Conservation (phyloP, 2,113 vertebrate species). For the Anoura caudifer region DNA sequence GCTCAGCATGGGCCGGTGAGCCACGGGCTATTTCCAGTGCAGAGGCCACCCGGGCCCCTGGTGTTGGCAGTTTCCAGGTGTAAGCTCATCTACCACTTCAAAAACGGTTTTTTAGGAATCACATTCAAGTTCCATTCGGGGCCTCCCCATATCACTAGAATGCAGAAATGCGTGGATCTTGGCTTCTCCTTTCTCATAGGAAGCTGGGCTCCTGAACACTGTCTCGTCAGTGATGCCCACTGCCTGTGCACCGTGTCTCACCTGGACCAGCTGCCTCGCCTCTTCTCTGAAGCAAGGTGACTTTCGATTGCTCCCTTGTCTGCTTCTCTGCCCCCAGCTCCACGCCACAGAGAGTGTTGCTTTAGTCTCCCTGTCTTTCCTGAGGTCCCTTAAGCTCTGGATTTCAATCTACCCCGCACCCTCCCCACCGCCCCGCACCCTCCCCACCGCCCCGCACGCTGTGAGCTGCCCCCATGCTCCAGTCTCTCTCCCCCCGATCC, state of each 20-base stretch:
- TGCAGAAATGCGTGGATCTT: rapidly evolving
- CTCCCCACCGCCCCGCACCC: no score
- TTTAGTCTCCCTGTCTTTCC: not conserved
- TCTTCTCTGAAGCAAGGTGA: not conserved
- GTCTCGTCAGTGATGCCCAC: rapidly evolving
- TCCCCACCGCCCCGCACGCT: not conserved
- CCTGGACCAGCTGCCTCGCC: not conserved
- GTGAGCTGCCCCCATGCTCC: not conserved
- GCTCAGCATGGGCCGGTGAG: not conserved
- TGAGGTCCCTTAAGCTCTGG: not conserved
- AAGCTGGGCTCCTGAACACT: not conserved
- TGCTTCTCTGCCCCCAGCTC: not conserved
- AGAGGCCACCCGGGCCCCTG: not conserved
- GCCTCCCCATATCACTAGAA: not conserved
- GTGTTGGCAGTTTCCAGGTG: no score
- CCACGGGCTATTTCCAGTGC: rapidly evolving
- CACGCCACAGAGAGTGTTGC: rapidly evolving
- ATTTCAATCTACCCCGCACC: not conserved
- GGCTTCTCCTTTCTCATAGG: not conserved
- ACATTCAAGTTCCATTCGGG: not conserved
- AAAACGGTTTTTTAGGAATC: not conserved
- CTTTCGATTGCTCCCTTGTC: not conserved
- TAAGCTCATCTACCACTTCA: not conserved
- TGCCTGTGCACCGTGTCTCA: rapidly evolving
- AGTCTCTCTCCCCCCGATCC: not conserved